Base-by-base conservation (phyloP, 2,888 invertebrate genomes). In the Mythimna lalbum region DNA sequence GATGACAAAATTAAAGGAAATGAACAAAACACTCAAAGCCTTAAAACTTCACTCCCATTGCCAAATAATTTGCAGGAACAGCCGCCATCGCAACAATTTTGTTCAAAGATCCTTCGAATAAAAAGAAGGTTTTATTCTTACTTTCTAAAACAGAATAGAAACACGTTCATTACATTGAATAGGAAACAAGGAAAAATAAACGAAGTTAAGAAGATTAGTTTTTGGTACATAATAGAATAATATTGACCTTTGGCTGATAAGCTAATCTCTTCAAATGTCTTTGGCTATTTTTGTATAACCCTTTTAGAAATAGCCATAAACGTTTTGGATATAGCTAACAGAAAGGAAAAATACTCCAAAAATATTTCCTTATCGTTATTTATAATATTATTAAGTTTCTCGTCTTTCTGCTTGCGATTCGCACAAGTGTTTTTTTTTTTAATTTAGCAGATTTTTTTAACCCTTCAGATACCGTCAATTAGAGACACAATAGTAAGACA, bases 1-100 rank as follows among this genome's bases (percentile, higher is more conserved):
- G 1, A 2, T 21, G 6, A 47, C 27, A 17, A 53, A 69, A 43
- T 70, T 69, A 60, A 69, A 53, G 47, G 36, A 27, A 60, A 70
- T 60, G 10, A 70, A 70, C 60, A 55, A 47, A 53, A 21, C 47
- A 70, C 14, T 47, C 23, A 21, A 19, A n/a, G n/a, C 9, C 33
- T 3, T 9, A n/a, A 39, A 52, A 0, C 59, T 21, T 59, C 23
- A 63, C 17, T 57, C 52, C 33, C 27, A 72, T 59, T 47, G 52
- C 52, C 43, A 9, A 21, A 72, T 23, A 47, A 72, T 23, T 27
- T 47, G 47, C 19, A 47, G 47, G 19, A 23, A 43, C 19, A 7
- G n/a, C 27, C 47, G 43, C 23, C 21, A 63, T 36, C 27, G 36
- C 21, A 21, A 72, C 27, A 14, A 63, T 52, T 53, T 73, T 1